Base-by-base conservation (phyloP, 2,888 invertebrate genomes). In the Eremobia ochroleuca region DNA sequence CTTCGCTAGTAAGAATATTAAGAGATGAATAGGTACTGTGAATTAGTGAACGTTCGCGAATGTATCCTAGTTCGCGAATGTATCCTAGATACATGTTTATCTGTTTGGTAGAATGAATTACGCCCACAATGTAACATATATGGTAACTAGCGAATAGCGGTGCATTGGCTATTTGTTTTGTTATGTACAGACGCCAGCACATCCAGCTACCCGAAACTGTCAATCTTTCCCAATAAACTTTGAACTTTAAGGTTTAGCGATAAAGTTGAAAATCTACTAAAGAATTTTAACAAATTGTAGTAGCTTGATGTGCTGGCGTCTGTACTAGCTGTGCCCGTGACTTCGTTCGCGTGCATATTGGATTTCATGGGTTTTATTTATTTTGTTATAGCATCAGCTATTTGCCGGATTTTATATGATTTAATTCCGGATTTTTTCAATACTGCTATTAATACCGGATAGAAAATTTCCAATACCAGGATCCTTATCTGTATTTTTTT, bases 81-180 rank as follows among this genome's bases (percentile, higher is more conserved):
- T 72, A 66, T 64, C 4, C n/a, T 59, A n/a, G 4, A n/a, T 55
- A 31, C 67, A 62, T 69, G 21, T 73, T 64, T 72, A n/a, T 65
- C 15, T 11, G 52, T 70, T 11, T 72, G 66, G 46, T 85, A 73
- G 66, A 76, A 73, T 82, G 58, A 49, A 73, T 82, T 76, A 82
- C 86, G 65, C 83, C 85, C 74, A 82, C 83, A 74, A 58, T 81
- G 69, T 58, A 70, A 81, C 61, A 74, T 58, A 40, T 74, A 79
- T 59, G 58, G 65, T 55, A 52, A 59, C 31, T 69, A 46, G 62
- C 40, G 55, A n/a, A 8, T 81, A 66, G 49, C 68, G 67, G 71
- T 84, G 71, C 66, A 62, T 79, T 74, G 59, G 6, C 31, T 75
- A 61, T 72, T 75, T 75, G 55, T 64, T 81, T 58, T 40, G 25